Percentiles rank a stretch among this genome's conserved stretches.
phyloP scores from a whole-genome alignment of 92 coral and sea anemone species.

The Palythoa grandiflora region DNA sequence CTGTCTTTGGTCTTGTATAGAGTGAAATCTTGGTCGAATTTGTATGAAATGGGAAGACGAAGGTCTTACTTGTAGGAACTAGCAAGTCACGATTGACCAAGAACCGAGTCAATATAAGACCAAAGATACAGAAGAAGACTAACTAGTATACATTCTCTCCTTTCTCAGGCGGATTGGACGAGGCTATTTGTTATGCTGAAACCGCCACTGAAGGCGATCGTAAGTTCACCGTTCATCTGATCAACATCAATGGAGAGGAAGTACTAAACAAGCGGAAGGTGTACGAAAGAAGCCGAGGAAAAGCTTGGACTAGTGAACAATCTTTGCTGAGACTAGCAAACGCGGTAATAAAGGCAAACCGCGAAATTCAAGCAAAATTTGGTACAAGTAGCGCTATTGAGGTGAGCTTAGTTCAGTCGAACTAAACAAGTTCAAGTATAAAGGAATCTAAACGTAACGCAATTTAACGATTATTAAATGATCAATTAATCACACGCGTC shows the following conservation, averaged over 20 bases:
- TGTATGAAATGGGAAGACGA: too few species aligned
- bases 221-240: conserved; percentile 67
- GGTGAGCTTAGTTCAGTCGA: conserved; percentile 27
- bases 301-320: conserved; percentile 70
- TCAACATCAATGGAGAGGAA: conserved; percentile 73
- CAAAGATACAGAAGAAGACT: too few species aligned
- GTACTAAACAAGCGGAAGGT: conserved; percentile 71
- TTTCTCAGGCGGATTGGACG: conserved; percentile 64
- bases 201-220: conserved; percentile 70
- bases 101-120: too few species aligned
- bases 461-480: too few species aligned
- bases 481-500: too few species aligned
- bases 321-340: conserved; percentile 56
- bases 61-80: too few species aligned
- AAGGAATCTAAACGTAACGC: too few species aligned
- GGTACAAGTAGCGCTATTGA: conserved; percentile 54
- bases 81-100: too few species aligned
- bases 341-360: conserved; percentile 60
- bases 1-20: too few species aligned
- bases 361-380: conserved; percentile 43
- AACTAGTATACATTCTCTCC: background rate
- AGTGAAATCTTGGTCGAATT: too few species aligned
- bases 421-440: too few species aligned
- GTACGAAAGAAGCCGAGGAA: conserved; percentile 68
- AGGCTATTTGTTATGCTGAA: conserved; percentile 73